A percentile compares a stretch with the other conserved stretches of the same genome.
phyloP scores from a whole-genome alignment of 2,888 invertebrate genomes.

The Perithous albicinctus region DNA sequence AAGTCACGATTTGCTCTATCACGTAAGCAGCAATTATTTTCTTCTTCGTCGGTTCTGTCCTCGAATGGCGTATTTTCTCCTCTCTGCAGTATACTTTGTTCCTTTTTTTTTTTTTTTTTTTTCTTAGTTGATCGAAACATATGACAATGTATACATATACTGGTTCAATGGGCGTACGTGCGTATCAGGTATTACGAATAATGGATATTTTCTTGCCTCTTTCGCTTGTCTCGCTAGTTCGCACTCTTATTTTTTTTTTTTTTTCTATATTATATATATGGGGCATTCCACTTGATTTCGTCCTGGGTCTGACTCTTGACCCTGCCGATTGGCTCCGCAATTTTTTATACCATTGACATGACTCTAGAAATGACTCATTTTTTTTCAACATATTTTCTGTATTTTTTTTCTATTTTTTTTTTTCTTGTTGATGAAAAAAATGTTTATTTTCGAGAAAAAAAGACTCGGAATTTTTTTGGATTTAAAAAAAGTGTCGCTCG shows the following conservation, averaged over 20 bases:
- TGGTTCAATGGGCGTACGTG: slow-evolving; percentile 39
- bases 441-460: too few species aligned
- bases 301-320: too few species aligned
- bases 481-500: too few species aligned
- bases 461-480: too few species aligned
- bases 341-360: too few species aligned
- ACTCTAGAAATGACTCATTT: too few species aligned
- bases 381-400: too few species aligned
- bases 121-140: slow-evolving; percentile 8
- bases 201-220: slow-evolving; percentile 63
- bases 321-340: too few species aligned
- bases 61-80: slow-evolving; percentile 7
- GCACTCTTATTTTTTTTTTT: slow-evolving; percentile 10
- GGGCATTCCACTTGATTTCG: too few species aligned
- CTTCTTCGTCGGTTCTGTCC: neutral
- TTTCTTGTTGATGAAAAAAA: too few species aligned
- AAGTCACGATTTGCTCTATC: slow-evolving; percentile 14
- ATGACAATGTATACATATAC: slow-evolving; percentile 11
- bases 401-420: too few species aligned
- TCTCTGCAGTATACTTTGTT: slow-evolving; percentile 12
- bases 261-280: neutral
- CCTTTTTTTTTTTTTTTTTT: too few species aligned
- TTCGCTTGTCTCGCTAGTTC: slow-evolving; percentile 13
- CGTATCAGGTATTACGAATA: slow-evolving; percentile 74
- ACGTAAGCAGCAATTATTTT: slow-evolving; percentile 1